phyloP scores from a whole-genome alignment of 2,797 vertebrate genomes.

The Acanthurus leucopareius region DNA sequence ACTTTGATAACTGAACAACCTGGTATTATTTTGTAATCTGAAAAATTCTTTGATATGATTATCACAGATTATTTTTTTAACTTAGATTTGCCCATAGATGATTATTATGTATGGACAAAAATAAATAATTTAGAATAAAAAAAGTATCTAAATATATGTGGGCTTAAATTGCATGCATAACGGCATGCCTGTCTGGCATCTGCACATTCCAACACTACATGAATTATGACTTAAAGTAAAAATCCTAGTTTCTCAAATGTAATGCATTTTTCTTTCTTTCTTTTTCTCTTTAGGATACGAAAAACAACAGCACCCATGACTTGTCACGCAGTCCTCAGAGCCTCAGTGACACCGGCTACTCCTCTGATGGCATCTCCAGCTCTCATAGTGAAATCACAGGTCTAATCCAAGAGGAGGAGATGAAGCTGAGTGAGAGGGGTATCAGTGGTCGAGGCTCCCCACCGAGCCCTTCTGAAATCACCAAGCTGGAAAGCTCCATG shows the following conservation, averaged over 20 bases:
- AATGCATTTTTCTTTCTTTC: constrained; percentile 48
- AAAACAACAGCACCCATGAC: constrained; percentile 94
- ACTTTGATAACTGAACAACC: no score
- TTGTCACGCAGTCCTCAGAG: constrained; percentile 97
- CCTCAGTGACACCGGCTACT: constrained; percentile 98
- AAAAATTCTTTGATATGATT: no score
- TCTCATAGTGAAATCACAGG: constrained; percentile 99
- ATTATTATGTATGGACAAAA: not conserved
- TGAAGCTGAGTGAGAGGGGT: constrained; percentile 93
- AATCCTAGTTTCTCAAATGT: constrained; percentile 6
- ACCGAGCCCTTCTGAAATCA: constrained; percentile 94
- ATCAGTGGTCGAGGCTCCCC: constrained; percentile 88
- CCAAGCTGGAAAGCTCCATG: constrained; percentile 94
- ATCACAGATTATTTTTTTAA: not conserved
- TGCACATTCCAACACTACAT: not conserved
- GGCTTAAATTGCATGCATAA: constrained; percentile 33
- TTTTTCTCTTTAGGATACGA: constrained; percentile 87
- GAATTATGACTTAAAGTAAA: constrained; percentile 22
- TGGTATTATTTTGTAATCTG: no score
- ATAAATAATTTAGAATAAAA: not conserved
- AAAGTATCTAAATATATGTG: constrained; percentile 9
- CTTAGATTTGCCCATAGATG: not conserved
- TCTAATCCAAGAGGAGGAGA: constrained; percentile 95
- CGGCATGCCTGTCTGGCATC: not conserved
- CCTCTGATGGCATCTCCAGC: constrained; percentile 97